Percentiles rank a stretch among this genome's conserved stretches.
Evolutionary conservation across 2,113 vertebrate genomes (phyloP).

Genomic region (Pachycephala philippinensis): DNA sequence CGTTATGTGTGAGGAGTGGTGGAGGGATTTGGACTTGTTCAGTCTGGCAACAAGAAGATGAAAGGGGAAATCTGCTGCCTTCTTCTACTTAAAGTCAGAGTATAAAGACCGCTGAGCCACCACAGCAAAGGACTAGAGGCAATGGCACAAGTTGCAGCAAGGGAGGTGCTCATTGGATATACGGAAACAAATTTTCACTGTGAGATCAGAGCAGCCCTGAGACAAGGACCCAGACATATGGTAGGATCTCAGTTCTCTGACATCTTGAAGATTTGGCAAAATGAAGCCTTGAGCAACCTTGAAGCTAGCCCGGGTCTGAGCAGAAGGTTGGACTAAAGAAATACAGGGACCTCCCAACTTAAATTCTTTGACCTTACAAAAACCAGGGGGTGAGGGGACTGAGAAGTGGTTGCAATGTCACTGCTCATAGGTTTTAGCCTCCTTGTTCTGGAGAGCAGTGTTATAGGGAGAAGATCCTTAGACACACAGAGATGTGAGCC

Average conservation of each 20-base stretch:
- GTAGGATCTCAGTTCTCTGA: background rate
- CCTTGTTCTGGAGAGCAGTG: background rate
- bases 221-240: background rate
- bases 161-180: background rate
- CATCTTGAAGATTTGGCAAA: background rate
- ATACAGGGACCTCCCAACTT: background rate
- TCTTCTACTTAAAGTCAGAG: background rate
- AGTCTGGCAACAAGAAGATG: background rate
- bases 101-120: background rate
- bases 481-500: accelerated
- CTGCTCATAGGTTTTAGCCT: background rate
- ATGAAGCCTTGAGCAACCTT: background rate
- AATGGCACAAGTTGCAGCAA: background rate
- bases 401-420: background rate
- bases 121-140: background rate
- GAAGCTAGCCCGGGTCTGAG: background rate
- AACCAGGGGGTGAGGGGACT: background rate
- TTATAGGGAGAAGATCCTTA: background rate
- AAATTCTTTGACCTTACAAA: background rate
- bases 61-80: background rate
- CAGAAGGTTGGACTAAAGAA: background rate
- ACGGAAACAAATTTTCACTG: background rate
- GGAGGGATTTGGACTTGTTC: background rate
- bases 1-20: background rate
- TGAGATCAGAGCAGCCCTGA: background rate